Evolutionary conservation across 2,888 invertebrate species (phyloP).

Genomic region (Aspidapion aeneum): DNA sequence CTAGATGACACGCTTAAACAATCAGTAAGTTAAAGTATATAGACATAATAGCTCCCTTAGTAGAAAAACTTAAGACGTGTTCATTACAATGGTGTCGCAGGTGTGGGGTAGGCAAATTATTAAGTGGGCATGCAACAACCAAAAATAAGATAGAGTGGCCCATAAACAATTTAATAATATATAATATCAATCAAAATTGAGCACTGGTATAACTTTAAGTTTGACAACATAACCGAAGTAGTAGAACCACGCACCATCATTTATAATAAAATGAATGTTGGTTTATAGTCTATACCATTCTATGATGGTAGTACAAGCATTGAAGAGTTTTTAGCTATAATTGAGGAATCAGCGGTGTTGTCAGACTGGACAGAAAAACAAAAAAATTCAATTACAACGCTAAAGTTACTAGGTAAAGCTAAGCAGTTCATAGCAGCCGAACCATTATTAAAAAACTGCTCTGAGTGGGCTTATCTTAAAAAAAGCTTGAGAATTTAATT

Average conservation of each 20-base stretch:
- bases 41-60: background rate
- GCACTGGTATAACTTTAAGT: background rate
- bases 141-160: background rate
- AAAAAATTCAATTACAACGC: background rate
- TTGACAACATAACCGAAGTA: background rate
- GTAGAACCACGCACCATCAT: background rate
- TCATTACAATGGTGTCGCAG: background rate
- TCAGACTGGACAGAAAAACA: conserved; percentile 4
- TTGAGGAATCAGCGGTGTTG: conserved; percentile 4
- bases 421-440: conserved; percentile 3
- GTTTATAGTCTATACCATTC: background rate
- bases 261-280: background rate
- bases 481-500: background rate
- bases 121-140: no score
- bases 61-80: background rate
- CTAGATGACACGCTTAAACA: background rate
- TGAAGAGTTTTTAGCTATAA: conserved; percentile 1
- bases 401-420: background rate
- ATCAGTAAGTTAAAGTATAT: background rate
- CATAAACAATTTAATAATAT: background rate
- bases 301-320: background rate
- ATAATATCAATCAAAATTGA: background rate
- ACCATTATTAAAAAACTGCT: background rate
- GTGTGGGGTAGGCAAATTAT: no score
- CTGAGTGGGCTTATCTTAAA: background rate